A percentile compares a stretch with the other conserved stretches of the same genome.
Conservation (phyloP, 2,113 vertebrate genomes). For the Ibidorhyncha struthersii region DNA sequence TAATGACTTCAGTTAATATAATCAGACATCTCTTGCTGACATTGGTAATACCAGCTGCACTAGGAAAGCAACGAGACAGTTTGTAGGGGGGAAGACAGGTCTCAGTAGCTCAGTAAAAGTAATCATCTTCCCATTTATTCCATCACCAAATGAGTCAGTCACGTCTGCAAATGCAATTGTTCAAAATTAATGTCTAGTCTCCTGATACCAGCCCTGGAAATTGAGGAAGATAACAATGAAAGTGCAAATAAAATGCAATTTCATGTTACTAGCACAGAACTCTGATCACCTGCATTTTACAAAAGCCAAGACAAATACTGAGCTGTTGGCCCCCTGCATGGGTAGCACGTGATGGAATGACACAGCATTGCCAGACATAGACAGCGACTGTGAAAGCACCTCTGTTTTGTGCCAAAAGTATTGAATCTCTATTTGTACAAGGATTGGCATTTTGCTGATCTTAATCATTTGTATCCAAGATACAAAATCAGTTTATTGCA, state of each 20-base stretch:
- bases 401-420: background rate
- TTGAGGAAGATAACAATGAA: background rate
- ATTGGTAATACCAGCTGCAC: background rate
- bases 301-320: background rate
- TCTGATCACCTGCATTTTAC: background rate
- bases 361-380: background rate
- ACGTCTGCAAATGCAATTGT: background rate
- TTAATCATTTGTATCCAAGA: background rate
- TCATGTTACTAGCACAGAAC: background rate
- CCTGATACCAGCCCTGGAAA: background rate
- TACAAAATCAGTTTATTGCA: background rate
- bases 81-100: background rate
- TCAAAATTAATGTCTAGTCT: background rate
- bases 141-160: background rate
- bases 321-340: background rate
- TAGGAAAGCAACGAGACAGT: background rate
- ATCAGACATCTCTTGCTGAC: background rate
- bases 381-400: background rate
- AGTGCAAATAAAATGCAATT: background rate
- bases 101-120: background rate
- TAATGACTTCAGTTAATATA: background rate
- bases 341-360: background rate
- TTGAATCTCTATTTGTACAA: background rate
- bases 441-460: background rate
- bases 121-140: constrained; percentile 7